Conservation (phyloP, 2,113 vertebrate species). For the Aramus guarauna region DNA sequence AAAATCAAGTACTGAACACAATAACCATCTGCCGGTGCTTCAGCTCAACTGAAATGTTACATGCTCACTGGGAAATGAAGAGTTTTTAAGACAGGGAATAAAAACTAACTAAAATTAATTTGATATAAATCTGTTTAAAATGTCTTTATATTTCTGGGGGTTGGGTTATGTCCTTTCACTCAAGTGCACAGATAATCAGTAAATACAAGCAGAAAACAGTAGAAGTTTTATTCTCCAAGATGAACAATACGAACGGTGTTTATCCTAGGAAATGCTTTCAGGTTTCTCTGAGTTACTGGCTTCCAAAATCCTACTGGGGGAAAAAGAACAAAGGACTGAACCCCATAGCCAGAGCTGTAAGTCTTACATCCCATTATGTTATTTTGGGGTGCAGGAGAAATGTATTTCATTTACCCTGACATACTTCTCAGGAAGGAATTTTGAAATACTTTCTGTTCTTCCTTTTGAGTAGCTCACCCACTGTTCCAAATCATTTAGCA, state of each 20-base stretch:
- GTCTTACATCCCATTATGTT: not conserved
- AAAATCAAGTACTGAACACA: not conserved
- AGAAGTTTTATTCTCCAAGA: not conserved
- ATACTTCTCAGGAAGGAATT: not conserved
- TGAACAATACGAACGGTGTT: not conserved
- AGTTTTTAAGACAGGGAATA: not conserved
- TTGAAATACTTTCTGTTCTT: not conserved
- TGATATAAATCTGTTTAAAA: not conserved
- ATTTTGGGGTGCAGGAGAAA: not conserved
- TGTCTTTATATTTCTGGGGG: not conserved
- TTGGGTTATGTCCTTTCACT: not conserved
- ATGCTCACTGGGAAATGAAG: not conserved
- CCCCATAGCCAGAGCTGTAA: not conserved
- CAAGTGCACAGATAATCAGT: not conserved
- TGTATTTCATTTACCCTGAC: not conserved
- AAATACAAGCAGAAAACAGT: not conserved
- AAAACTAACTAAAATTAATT: not conserved
- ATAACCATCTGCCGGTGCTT: not conserved
- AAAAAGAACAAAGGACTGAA: not conserved
- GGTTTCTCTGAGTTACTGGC: not conserved
- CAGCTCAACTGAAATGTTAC: not conserved
- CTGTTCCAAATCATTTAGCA: not conserved
- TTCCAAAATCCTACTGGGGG: not conserved
- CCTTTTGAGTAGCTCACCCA: not conserved
- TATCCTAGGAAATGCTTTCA: not conserved